Base-by-base conservation (phyloP, 2,113 vertebrate genomes). In the Sylvilagus bachmani region DNA sequence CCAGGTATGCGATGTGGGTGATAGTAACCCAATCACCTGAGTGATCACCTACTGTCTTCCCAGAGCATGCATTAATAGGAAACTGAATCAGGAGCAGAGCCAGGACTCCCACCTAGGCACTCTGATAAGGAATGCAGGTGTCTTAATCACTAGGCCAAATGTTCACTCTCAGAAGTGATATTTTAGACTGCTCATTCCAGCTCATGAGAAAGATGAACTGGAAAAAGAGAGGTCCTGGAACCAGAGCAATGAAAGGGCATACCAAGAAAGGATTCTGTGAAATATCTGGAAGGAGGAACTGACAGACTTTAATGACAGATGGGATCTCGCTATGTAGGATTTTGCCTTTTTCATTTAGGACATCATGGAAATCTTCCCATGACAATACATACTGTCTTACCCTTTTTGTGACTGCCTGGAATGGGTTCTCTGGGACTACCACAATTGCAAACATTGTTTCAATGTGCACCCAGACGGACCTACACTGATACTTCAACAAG, bases 181-280 rank as follows among this genome's bases (percentile, higher is more conserved):
- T 83, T 93, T 87, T 69, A 78, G 79, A 94, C 66, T 51, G 33
- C 77, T 93, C 25, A 38, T 93, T 96, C 74, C n/a, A 22, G 19
- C 58, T 80, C 27, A 24, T 89, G 13, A 53, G 77, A 91, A 95
- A 64, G 74, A 78, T 8, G 17, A 91, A 73, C 10, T 73, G 66
- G 83, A 91, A 82, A 82, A 86, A 44, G n/a, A 81, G 58, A 90
- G 36, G 38, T 53, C n/a, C 33, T 71, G n/a, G 66, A n/a, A 79
- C 6, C 21, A 84, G 64, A 24, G 74, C 36, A 38, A 49, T 38
- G 36, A 91, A 29, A 92, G 27, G 38, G 25, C 64, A 91, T 49
- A 64, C 84, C 77, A 94, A 84, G 55, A 49, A 75, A 83, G 27
- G 36, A 79, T 77, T 93, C 81, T 62, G 33, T 91, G 73, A 93